These are phyloP conservation scores for Trypoxylus dichotomus DNA, from an alignment of 1,140 invertebrate species.

Conservation along the genomic window DNA sequence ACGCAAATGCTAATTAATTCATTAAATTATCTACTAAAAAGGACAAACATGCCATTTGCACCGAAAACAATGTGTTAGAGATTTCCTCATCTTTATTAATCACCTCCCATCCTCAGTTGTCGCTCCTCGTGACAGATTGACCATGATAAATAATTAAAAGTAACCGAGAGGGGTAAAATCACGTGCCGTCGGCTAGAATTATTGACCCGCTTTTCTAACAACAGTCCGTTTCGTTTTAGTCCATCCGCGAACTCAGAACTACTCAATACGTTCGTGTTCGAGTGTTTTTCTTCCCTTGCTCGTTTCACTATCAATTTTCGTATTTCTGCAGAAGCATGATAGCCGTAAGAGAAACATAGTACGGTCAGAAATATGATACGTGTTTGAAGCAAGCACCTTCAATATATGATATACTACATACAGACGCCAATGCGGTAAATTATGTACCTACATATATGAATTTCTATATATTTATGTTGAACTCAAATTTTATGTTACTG, in stretches of 20 bases:
- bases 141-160: conserved; percentile 19
- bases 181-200: background rate
- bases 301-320: background rate
- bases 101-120: background rate
- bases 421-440: no score
- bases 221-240: conserved; percentile 1
- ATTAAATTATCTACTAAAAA: background rate
- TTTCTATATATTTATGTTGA: no score
- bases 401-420: no score
- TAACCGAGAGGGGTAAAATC: conserved; percentile 15
- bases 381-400: no score
- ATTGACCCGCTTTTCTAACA: background rate
- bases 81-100: conserved; percentile 8
- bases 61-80: background rate
- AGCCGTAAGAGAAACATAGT: no score
- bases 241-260: background rate
- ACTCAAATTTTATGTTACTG: no score
- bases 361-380: no score
- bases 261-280: background rate
- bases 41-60: background rate
- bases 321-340: no score
- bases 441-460: no score
- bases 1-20: background rate
- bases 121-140: background rate
- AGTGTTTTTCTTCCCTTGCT: background rate